Base-by-base conservation (phyloP, 92 coral and sea anemone species). In the Montipora capitata region DNA sequence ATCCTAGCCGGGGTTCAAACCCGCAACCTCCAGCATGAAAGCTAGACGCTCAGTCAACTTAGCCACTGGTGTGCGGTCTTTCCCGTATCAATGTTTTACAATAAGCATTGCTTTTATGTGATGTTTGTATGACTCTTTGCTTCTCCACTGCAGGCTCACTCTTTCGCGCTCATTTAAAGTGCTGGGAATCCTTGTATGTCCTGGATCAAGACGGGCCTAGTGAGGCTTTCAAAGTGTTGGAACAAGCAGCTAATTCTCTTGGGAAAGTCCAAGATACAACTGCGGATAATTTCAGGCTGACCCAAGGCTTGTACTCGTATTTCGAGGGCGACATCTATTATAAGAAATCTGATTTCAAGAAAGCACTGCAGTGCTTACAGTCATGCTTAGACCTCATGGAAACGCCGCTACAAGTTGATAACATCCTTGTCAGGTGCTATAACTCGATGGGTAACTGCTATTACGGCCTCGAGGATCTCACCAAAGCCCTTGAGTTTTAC, bases 381-480 rank as follows among this genome's bases (percentile, higher is more conserved):
- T 20, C 68, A 15, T 91, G 94, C 3, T 61, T 92, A 44, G 59
- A 59, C 13, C 39, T 82, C 43, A 78, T 52, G 8, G 71, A 85
- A 42, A 49, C 48, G 40, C 73, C 62, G 2, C 58, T 81, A 16
- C 51, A 61, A 3, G 61, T 13, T 17, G 87, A 89, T 68, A 89
- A 73, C 9, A 73, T 79, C 4, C 85, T 86, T 56, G 90, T 91
- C 4, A 72, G 97, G 68, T 89, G 92, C 20, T 74, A 85, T 11
- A 92, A 94, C 74, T 80, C 91, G 40, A 92, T 94, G 42, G 97
- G 97, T 0, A 94, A 91, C 68, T 85, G 93, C 65, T 78, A 77
- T 69, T 76, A 67, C 71, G 43, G 62, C 5, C 85, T 86, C 1
- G 49, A 78, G 15, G 65, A 89, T 38, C 85, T 76, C 2, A 18